Percentiles rank a stretch among this genome's conserved stretches.
phyloP scores from a whole-genome alignment of 2,797 vertebrate genomes.

The Pachyuromys duprasi region DNA sequence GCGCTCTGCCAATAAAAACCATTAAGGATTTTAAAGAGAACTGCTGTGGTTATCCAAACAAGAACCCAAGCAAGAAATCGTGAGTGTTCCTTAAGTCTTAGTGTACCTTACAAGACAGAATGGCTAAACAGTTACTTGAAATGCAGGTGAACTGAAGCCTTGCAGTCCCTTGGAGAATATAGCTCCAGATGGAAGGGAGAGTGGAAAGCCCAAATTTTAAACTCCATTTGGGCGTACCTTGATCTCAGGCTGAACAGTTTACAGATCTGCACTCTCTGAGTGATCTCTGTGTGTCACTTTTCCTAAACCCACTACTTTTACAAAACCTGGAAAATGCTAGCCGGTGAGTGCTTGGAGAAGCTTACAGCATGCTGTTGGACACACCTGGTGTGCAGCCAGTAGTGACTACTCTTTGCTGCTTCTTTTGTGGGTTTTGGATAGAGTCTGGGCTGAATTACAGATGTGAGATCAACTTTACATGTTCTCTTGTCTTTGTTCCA shows the following conservation, averaged over 20 bases:
- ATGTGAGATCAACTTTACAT: background rate
- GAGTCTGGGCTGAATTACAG: background rate
- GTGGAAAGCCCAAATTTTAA: background rate
- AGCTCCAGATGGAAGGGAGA: background rate
- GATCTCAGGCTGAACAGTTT: background rate
- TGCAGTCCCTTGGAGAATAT: background rate
- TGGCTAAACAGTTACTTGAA: background rate
- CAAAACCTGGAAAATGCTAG: background rate
- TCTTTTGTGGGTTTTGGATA: background rate
- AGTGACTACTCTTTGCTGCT: background rate
- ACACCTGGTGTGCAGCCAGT: background rate
- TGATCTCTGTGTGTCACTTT: background rate
- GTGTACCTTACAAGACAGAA: conserved; percentile 54
- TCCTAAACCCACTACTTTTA: background rate
- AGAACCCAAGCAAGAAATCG: conserved; percentile 28
- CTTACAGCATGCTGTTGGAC: background rate
- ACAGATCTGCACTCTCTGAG: background rate
- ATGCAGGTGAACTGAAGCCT: background rate
- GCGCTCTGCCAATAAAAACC: background rate
- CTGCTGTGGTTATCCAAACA: background rate
- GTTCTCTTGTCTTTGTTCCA: conserved; percentile 40
- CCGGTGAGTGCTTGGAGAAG: background rate
- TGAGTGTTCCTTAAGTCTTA: conserved; percentile 49
- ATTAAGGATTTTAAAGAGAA: conserved; percentile 5
- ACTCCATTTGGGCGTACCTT: background rate